These are phyloP conservation scores for Sprattus sprattus DNA, from an alignment of 2,113 vertebrate genomes.

Conservation along the genomic window DNA sequence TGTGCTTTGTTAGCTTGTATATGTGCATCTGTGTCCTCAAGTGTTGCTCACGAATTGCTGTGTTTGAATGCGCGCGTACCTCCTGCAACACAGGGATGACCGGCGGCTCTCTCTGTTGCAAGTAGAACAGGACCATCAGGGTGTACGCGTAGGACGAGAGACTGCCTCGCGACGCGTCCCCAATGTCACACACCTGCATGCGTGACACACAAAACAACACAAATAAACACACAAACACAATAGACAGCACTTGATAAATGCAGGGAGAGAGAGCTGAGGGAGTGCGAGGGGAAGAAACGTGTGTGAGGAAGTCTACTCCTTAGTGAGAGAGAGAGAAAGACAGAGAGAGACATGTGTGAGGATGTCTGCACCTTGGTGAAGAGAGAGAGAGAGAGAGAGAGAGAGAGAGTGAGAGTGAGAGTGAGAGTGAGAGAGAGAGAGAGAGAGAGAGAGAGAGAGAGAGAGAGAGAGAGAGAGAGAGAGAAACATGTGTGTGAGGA, in stretches of 20 bases:
- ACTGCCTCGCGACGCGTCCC: constrained; percentile 92
- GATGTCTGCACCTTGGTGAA: not conserved
- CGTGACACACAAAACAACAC: not conserved
- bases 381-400: not conserved
- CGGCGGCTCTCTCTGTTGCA: constrained; percentile 88
- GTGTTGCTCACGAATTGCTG: too few species aligned
- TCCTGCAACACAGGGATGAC: constrained; percentile 93
- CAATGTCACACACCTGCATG: constrained; percentile 88
- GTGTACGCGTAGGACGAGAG: constrained; percentile 94
- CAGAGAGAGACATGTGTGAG: constrained; percentile 9
- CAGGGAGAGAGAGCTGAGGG: not conserved
- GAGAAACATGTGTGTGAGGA: not conserved
- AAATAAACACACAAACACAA: not conserved
- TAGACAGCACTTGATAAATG: not conserved
- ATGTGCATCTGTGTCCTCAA: too few species aligned
- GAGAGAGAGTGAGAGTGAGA: not conserved
- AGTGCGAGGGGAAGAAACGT: constrained; percentile 63
- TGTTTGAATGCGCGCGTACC: constrained; percentile 62
- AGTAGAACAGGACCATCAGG: constrained; percentile 94
- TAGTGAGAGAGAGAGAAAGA: constrained; percentile 73
- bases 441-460: not conserved
- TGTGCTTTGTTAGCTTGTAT: not conserved
- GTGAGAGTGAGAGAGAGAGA: too few species aligned
- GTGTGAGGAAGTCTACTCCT: constrained; percentile 80
- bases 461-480: too few species aligned